A percentile compares a stretch with the other conserved stretches of the same genome.
Evolutionary conservation across 2,797 vertebrate species (phyloP).

Genomic region (Poeciliopsis gracilis): DNA sequence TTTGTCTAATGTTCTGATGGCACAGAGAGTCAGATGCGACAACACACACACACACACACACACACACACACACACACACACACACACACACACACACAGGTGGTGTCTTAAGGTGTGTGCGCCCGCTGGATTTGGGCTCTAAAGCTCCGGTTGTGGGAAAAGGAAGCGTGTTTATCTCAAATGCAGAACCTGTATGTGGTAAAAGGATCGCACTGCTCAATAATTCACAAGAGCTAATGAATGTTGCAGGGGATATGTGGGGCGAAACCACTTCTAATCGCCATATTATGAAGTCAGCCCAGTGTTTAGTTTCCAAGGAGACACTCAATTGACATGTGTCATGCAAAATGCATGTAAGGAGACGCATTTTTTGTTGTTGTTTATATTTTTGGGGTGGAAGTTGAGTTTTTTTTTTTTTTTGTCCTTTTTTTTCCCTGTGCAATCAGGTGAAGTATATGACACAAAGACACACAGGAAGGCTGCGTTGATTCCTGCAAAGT

Average conservation of each 20-base stretch:
- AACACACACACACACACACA: neutral
- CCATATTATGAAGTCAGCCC: conserved; percentile 86
- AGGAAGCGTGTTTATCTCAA: conserved; percentile 80
- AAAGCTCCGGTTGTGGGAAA: conserved; percentile 80
- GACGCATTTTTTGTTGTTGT: conserved; percentile 32
- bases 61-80: neutral
- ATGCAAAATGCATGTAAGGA: conserved; percentile 83
- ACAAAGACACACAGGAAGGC: conserved; percentile 35
- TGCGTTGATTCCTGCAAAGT: neutral
- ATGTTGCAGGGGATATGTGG: conserved; percentile 89
- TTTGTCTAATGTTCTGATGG: conserved; percentile 42
- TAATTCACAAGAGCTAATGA: conserved; percentile 91
- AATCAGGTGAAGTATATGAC: conserved; percentile 45
- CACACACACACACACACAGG: neutral
- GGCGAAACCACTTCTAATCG: conserved; percentile 88
- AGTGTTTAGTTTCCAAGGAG: conserved; percentile 86
- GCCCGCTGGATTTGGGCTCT: conserved; percentile 60
- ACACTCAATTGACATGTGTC: conserved; percentile 82
- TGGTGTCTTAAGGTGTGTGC: conserved; percentile 24
- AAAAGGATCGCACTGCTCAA: conserved; percentile 89
- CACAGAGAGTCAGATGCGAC: conserved; percentile 17
- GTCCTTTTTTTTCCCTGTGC: conserved; percentile 32
- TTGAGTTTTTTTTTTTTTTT: conserved; percentile 27
- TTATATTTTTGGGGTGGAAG: conserved; percentile 50
- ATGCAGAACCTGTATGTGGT: conserved; percentile 79